Conservation (phyloP, 2,797 vertebrate species). For the Discoglossus pictus region DNA sequence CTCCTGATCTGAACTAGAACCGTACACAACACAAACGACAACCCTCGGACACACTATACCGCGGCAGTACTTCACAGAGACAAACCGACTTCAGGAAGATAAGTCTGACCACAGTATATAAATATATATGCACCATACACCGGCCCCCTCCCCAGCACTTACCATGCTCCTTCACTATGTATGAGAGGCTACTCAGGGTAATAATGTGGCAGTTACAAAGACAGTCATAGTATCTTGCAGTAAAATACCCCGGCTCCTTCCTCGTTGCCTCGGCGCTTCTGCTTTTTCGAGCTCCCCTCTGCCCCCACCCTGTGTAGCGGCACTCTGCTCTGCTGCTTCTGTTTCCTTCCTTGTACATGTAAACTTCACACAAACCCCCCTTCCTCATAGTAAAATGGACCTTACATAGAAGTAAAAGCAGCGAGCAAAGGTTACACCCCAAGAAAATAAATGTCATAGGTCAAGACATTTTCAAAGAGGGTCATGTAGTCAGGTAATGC, state of each 20-base stretch:
- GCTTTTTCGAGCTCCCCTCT: slow-evolving; percentile 32
- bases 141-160: background rate
- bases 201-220: background rate
- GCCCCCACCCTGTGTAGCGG: slow-evolving; percentile 20
- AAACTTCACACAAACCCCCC: slow-evolving; percentile 15
- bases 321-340: slow-evolving; percentile 38
- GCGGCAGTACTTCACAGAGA: too few relatives aligned
- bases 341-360: slow-evolving; percentile 44
- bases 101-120: too few relatives aligned
- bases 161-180: background rate
- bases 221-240: background rate
- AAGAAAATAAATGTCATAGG: background rate
- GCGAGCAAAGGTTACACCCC: background rate
- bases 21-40: too few relatives aligned
- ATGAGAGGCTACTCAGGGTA: background rate
- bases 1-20: too few relatives aligned
- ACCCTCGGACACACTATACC: too few relatives aligned
- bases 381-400: slow-evolving; percentile 26
- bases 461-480: too few relatives aligned
- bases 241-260: slow-evolving; percentile 34
- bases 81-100: too few relatives aligned
- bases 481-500: too few relatives aligned
- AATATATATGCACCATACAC: background rate
- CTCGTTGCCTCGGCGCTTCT: slow-evolving; percentile 38
- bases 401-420: background rate